Base-by-base conservation (phyloP, 2,888 invertebrate genomes). In the Venusia cambrica region DNA sequence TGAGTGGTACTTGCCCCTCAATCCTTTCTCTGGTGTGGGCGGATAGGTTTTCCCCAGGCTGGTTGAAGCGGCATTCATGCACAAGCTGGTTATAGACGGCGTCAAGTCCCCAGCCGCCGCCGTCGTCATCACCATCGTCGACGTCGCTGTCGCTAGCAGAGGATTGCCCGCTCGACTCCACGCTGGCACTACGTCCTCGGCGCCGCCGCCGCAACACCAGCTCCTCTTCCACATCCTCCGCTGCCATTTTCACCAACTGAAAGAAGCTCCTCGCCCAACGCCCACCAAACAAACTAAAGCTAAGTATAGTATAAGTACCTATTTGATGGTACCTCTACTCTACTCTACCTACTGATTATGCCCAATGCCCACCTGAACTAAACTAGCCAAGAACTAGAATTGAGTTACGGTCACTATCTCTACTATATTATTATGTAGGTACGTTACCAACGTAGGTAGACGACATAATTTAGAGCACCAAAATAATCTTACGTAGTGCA, bases 31-130 rank as follows among this genome's bases (percentile, higher is more conserved):
- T 68, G 4, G 87, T 62, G 4, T 70, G 67, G 2, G 73, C 73
- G 3, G 81, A 78, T 13, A 94, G 84, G 41, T 91, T 87, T 1
- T 93, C 92, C 15, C 92, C 92, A 1, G 94, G 93, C 15, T 90
- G 89, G 38, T 39, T 89, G 89, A 65, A 89, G 88, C 70, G 90
- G 65, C 92, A 92, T 72, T 93, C 92, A 45, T 89, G 87, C 58
- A 91, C 88, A 31, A 93, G 76, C 50, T 92, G 92, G 44, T 83
- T 79, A 67, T 91, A 92, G 20, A 74, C n/a, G n/a, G 51, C 2
- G 61, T 19, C 37, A 29, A 20, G 26, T 35, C 20, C 33, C 33
- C 20, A 36, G n/a, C 39, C 4, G 38, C 41, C 1, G 27, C 38
- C 11, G 27, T 37, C 38, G 38, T 45, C n/a, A n/a, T 18, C 46